These are phyloP conservation scores for Hippoglossus hippoglossus DNA, from an alignment of 2,797 vertebrate genomes.

Conservation along the genomic window DNA sequence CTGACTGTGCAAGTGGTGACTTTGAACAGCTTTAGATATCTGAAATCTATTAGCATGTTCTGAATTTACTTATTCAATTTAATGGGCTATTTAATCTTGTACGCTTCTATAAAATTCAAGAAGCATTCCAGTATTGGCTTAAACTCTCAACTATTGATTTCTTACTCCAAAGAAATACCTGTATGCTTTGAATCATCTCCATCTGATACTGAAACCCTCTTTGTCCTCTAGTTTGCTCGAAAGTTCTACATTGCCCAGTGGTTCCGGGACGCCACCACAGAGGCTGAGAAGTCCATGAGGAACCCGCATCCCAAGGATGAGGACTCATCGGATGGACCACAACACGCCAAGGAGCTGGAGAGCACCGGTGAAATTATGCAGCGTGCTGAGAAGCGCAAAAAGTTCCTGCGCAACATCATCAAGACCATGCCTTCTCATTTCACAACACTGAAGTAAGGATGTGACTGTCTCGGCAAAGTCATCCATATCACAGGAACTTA, in stretches of 20 bases:
- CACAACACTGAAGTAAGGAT: slow-evolving; percentile 89
- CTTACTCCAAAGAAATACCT: background rate
- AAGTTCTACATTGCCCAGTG: slow-evolving; percentile 98
- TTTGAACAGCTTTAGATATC: background rate
- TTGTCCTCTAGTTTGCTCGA: slow-evolving; percentile 89
- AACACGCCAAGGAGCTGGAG: slow-evolving; percentile 95
- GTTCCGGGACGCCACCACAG: slow-evolving; percentile 95
- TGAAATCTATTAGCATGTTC: background rate
- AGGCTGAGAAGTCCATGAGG: slow-evolving; percentile 98
- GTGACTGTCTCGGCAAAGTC: background rate
- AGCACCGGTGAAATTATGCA: slow-evolving; percentile 97
- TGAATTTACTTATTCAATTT: background rate
- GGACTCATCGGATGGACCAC: slow-evolving; percentile 92
- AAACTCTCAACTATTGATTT: background rate
- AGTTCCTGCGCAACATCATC: slow-evolving; percentile 93
- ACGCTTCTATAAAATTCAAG: background rate
- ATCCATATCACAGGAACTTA: background rate
- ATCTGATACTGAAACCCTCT: background rate
- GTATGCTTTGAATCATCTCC: background rate
- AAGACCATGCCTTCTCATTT: slow-evolving; percentile 92
- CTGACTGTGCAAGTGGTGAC: slow-evolving; percentile 1
- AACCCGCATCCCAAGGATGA: slow-evolving; percentile 92
- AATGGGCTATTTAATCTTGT: background rate
- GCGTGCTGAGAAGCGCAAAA: slow-evolving; percentile 94
- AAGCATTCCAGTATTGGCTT: no score